Percentiles rank a stretch among this genome's conserved stretches.
These are phyloP conservation scores for Coluber constrictor DNA, from an alignment of 2,797 vertebrate species.

Conservation along the genomic window DNA sequence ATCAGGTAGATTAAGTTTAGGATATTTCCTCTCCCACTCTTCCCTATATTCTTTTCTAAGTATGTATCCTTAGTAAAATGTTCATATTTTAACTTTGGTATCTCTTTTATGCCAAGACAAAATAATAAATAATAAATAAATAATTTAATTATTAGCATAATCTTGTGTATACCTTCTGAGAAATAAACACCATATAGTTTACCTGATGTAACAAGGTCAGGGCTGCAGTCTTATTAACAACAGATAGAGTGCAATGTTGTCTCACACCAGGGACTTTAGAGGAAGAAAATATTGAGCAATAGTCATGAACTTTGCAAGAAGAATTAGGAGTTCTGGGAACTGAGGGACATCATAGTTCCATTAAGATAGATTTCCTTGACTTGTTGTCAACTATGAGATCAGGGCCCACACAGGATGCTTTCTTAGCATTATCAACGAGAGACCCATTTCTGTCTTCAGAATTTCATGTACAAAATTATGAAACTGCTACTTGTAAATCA, in stretches of 20 bases:
- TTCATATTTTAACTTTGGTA: background rate
- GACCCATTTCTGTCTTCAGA: constrained; percentile 32
- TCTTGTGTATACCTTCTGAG: background rate
- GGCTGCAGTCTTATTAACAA: background rate
- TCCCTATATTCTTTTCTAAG: background rate
- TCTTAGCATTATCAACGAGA: background rate
- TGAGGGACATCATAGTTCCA: background rate
- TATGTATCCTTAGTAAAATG: background rate
- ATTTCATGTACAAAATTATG: constrained; percentile 20
- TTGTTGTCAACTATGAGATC: background rate
- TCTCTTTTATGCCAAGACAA: background rate
- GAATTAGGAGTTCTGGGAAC: background rate
- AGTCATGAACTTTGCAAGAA: background rate
- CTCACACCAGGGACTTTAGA: background rate
- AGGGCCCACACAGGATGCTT: background rate
- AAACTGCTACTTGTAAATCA: constrained; percentile 21
- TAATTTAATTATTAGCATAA: background rate
- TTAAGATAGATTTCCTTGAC: background rate
- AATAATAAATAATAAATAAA: background rate
- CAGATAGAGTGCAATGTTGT: background rate
- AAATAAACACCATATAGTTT: background rate
- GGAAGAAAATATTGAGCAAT: background rate
- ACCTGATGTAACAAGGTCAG: background rate
- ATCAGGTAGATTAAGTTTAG: background rate
- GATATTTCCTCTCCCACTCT: background rate